Conservation (phyloP, 37 sponge, comb jelly and placozoan species). For the Hexactinellida sp. region DNA sequence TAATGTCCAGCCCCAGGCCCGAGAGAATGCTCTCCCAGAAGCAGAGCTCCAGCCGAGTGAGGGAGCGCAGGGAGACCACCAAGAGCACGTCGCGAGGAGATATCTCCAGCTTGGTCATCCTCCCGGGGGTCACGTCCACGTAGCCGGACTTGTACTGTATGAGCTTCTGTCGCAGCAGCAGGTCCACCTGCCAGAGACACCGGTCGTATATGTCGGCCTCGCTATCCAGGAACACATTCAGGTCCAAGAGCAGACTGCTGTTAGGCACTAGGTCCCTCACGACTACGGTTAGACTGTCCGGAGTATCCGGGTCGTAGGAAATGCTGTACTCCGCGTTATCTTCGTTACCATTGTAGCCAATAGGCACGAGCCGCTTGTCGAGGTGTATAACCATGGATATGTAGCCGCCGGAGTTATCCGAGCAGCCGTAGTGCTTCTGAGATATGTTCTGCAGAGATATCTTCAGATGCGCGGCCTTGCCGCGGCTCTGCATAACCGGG, state of each 20-base stretch:
- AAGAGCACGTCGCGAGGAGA: slow-evolving; percentile 26
- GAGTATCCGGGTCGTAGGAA: slow-evolving; percentile 17
- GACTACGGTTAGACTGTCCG: slow-evolving; percentile 27
- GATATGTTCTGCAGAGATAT: slow-evolving; percentile 16
- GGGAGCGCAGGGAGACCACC: slow-evolving; percentile 31
- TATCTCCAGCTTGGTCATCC: not conserved
- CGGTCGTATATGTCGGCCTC: slow-evolving; percentile 28
- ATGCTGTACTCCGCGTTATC: slow-evolving; percentile 6
- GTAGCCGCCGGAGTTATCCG: slow-evolving; percentile 24
- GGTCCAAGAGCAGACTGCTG: slow-evolving; percentile 21
- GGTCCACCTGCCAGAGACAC: slow-evolving; percentile 50
- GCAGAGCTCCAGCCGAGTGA: slow-evolving; percentile 24
- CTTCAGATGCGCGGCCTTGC: not conserved
- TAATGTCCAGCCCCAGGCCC: slow-evolving; percentile 21
- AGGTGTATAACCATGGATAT: slow-evolving; percentile 28
- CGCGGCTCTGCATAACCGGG: slow-evolving; percentile 17
- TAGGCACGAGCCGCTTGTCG: slow-evolving; percentile 32
- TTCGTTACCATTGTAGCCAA: slow-evolving; percentile 20
- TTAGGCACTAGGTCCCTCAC: slow-evolving; percentile 28
- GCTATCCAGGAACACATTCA: slow-evolving; percentile 32
- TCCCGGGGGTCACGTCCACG: slow-evolving; percentile 39
- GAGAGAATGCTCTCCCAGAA: slow-evolving; percentile 51
- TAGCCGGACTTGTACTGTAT: slow-evolving; percentile 42
- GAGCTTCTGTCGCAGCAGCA: slow-evolving; percentile 46
- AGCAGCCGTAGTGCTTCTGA: slow-evolving; percentile 19